phyloP scores from a whole-genome alignment of 2,888 invertebrate genomes.

The Synanthedon tipuliformis region DNA sequence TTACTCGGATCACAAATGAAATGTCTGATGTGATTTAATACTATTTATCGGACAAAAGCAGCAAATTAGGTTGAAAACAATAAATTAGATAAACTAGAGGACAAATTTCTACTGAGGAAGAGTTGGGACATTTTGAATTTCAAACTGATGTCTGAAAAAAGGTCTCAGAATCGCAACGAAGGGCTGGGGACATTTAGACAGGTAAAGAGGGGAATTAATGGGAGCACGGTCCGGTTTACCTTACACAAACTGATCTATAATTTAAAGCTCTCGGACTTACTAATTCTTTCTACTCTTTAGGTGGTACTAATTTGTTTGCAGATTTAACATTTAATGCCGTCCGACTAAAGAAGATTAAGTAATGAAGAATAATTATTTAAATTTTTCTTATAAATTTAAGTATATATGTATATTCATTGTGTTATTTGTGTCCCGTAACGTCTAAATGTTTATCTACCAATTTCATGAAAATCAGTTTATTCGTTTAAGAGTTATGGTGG shows the following conservation, averaged over 20 bases:
- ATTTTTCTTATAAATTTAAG: too few species aligned
- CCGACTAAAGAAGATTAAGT: too few species aligned
- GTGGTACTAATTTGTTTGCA: too few species aligned
- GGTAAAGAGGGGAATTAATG: not conserved
- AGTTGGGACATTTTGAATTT: not conserved
- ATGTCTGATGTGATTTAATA: constrained; percentile 1
- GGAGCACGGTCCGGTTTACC: not conserved
- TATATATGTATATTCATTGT: too few species aligned
- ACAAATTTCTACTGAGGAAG: constrained; percentile 2
- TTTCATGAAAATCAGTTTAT: too few species aligned
- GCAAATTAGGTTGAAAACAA: not conserved
- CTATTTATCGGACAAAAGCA: constrained; percentile 2
- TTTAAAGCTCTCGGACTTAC: not conserved
- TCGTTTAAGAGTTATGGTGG: too few species aligned
- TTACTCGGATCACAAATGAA: constrained; percentile 7
- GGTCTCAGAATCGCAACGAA: not conserved
- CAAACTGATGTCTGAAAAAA: not conserved
- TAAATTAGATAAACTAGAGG: constrained; percentile 1
- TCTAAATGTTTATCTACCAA: too few species aligned
- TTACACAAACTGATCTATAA: not conserved
- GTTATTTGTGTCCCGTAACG: too few species aligned
- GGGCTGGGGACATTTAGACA: not conserved
- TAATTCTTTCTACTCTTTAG: too few species aligned
- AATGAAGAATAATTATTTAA: too few species aligned
- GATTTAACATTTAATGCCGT: too few species aligned